These are phyloP conservation scores for Columbina picui DNA, from an alignment of 2,113 vertebrate species.

Conservation along the genomic window DNA sequence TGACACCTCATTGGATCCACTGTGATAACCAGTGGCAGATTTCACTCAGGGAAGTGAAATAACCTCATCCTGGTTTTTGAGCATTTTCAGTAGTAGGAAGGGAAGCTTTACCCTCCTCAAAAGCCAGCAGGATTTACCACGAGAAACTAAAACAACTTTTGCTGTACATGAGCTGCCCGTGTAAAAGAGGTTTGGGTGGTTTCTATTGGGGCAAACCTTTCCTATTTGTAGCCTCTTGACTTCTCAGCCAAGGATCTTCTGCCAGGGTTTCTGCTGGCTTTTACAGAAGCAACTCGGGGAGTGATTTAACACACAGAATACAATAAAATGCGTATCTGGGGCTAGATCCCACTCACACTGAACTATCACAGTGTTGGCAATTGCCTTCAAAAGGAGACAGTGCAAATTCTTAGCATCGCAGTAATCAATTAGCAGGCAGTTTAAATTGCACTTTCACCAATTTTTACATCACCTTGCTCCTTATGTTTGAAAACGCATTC, in stretches of 20 bases:
- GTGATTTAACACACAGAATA: background rate
- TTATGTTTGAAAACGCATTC: background rate
- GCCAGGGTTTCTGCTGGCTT: constrained; percentile 14
- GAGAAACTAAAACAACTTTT: background rate
- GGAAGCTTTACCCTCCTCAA: background rate
- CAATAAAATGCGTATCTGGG: background rate
- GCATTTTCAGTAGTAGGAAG: background rate
- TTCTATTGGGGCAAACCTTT: constrained; percentile 22
- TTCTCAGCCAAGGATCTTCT: constrained; percentile 13
- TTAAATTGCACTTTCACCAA: background rate
- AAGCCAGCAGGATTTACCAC: background rate
- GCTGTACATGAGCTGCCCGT: rapidly evolving
- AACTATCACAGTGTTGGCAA: background rate
- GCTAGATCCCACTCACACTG: background rate
- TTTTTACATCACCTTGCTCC: background rate
- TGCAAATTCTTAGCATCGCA: background rate
- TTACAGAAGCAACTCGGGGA: background rate
- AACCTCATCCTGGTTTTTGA: background rate
- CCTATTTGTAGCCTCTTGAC: background rate
- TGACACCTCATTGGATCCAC: background rate
- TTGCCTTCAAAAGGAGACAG: background rate
- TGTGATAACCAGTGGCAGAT: background rate
- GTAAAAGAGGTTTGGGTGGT: background rate
- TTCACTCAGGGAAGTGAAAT: background rate
- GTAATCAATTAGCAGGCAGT: background rate